Evolutionary conservation across 2,797 vertebrate genomes (phyloP).

Genomic region (Micromesistius poutassou): DNA sequence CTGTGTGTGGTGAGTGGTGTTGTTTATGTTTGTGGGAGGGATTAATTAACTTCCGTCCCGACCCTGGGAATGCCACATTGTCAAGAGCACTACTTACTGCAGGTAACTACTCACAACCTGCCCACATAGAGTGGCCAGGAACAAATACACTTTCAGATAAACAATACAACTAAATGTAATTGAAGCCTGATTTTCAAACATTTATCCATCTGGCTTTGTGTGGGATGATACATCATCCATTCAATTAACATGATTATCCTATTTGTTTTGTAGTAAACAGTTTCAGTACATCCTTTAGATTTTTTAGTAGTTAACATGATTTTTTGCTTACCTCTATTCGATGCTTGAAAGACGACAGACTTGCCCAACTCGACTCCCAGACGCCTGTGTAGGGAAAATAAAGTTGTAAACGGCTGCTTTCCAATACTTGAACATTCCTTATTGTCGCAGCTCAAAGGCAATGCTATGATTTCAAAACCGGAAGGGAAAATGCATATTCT

Average conservation of each 20-base stretch:
- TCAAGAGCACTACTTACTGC: background rate
- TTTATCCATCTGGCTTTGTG: background rate
- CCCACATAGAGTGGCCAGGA: background rate
- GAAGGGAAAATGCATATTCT: background rate
- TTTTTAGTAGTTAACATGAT: background rate
- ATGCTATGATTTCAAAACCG: background rate
- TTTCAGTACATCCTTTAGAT: background rate
- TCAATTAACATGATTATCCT: background rate
- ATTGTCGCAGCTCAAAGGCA: background rate
- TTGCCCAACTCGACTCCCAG: constrained; percentile 95
- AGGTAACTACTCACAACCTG: background rate
- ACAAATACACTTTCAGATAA: background rate
- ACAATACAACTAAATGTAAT: background rate
- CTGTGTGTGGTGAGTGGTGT: background rate
- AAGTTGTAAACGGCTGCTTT: background rate
- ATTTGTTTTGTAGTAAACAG: background rate
- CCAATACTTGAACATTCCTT: background rate
- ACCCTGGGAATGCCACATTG: background rate
- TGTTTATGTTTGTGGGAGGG: background rate
- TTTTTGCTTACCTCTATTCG: constrained; percentile 85
- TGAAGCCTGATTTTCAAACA: background rate
- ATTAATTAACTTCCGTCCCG: background rate
- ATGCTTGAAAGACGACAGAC: constrained; percentile 94
- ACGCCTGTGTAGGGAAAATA: constrained; percentile 70
- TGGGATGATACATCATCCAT: constrained; percentile 1